Evolutionary conservation across 2,797 vertebrate genomes (phyloP), one percentile per base, ranked within the genome.

Genomic region (Sebastes kiyomatsui): DNA sequence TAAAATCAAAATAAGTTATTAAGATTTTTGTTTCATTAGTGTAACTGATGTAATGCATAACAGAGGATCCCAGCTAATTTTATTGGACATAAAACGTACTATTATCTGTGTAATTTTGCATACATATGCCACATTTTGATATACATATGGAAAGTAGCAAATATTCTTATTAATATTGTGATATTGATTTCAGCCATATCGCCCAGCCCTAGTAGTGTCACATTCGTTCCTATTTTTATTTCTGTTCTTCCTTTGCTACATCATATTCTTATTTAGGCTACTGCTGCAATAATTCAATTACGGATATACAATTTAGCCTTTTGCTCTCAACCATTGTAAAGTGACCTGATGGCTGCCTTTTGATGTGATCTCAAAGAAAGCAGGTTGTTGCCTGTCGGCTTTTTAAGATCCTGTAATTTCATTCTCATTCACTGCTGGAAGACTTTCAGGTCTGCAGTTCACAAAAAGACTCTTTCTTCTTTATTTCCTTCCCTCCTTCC

Each of bases 381-480:
- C 77, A 77, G 76, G 49, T 88, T 79, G 77, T 64, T 83, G 59
- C 7, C 67, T 49, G 25, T 78, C 1, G 7, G 33, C 35, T 75
- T 80, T 25, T 72, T 70, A 76, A 76, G 83, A 75, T 88, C 78
- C 86, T 86, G 77, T 82, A 84, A 92, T 87, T 91, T 86, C 75
- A 90, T 81, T 90, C 85, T 82, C 35, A 10, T 75, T 90, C 83
- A 7, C 80, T 0, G 58, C 76, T 88, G 86, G 84, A 87, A 71
- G 67, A 79, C 83, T 64, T 87, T 87, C 82, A 84, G 76, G 70
- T 84, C 84, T 49, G 66, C 77, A 66, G 67, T 74, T 87, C 76
- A 88, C 85, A 88, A 75, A 90, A 89, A 83, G 69, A 49, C 65
- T 75, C 89, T 93, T 90, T 93, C 84, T 92, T 90, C 90, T 88